phyloP scores from a whole-genome alignment of 2,113 vertebrate species.

The Nycticryphes semicollaris region DNA sequence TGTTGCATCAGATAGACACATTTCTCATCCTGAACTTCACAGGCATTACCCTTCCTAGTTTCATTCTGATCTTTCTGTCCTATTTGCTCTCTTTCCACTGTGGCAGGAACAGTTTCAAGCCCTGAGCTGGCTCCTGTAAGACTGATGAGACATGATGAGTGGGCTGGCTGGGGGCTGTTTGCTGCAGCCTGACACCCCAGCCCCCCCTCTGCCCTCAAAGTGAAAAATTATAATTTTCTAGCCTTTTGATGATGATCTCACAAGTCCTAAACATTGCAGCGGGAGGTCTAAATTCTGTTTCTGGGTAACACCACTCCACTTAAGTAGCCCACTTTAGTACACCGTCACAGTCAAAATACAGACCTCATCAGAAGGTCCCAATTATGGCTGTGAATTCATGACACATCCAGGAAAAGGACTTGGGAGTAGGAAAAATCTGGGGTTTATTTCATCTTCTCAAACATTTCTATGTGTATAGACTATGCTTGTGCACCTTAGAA shows the following conservation, averaged over 20 bases:
- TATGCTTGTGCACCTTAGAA: not conserved
- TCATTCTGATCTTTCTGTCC: not conserved
- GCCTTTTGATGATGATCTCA: not conserved
- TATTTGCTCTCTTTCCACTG: not conserved
- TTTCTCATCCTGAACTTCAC: not conserved
- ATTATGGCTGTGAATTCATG: fast-evolving
- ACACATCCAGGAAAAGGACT: not conserved
- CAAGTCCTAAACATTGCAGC: not conserved
- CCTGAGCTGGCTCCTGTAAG: not conserved
- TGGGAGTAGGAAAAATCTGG: not conserved
- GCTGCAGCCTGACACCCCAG: not conserved
- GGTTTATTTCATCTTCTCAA: not conserved
- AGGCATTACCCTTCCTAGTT: not conserved
- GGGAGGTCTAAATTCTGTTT: not conserved
- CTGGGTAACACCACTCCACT: not conserved
- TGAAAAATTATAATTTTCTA: fast-evolving
- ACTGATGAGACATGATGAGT: fast-evolving
- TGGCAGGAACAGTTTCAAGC: not conserved
- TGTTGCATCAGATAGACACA: not conserved
- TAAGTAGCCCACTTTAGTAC: not conserved
- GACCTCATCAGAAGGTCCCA: not conserved
- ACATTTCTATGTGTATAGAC: not conserved
- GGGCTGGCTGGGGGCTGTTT: not conserved
- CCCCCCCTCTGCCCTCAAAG: not conserved
- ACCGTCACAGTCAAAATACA: not conserved